These are phyloP conservation scores for Rhadinocentrus ornatus DNA, from an alignment of 2,797 vertebrate species.

Conservation along the genomic window DNA sequence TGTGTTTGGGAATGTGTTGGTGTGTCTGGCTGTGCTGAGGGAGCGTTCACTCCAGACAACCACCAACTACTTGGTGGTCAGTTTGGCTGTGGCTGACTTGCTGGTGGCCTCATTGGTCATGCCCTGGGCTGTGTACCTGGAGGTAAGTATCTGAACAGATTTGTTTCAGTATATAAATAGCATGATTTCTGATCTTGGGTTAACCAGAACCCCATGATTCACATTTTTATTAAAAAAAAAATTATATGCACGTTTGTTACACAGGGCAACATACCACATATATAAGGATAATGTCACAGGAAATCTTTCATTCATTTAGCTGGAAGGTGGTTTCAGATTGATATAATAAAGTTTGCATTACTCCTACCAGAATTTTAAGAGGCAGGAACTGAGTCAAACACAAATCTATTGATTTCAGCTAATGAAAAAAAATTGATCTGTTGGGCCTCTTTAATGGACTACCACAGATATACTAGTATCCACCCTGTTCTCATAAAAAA, in stretches of 20 bases:
- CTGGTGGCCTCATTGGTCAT: slow-evolving; percentile 94
- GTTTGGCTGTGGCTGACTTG: slow-evolving; percentile 92
- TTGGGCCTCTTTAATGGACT: too few species aligned
- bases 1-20: slow-evolving; percentile 92
- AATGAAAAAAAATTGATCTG: too few species aligned
- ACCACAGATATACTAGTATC: too few species aligned
- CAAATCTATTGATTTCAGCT: too few species aligned
- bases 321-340: not conserved
- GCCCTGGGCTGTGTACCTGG: slow-evolving; percentile 95
- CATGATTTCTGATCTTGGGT: not conserved
- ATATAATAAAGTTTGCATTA: not conserved
- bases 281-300: not conserved
- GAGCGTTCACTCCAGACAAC: slow-evolving; percentile 91
- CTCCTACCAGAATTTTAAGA: not conserved
- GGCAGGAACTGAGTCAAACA: too few species aligned
- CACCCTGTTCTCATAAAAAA: too few species aligned
- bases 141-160: slow-evolving; percentile 82
- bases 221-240: not conserved
- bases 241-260: too few species aligned
- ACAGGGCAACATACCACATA: too few species aligned
- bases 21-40: slow-evolving; percentile 91
- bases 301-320: not conserved
- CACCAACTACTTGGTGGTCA: slow-evolving; percentile 96
- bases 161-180: not conserved
- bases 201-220: not conserved